Conservation (phyloP, 2,888 invertebrate species). For the Autographa pulchrina region DNA sequence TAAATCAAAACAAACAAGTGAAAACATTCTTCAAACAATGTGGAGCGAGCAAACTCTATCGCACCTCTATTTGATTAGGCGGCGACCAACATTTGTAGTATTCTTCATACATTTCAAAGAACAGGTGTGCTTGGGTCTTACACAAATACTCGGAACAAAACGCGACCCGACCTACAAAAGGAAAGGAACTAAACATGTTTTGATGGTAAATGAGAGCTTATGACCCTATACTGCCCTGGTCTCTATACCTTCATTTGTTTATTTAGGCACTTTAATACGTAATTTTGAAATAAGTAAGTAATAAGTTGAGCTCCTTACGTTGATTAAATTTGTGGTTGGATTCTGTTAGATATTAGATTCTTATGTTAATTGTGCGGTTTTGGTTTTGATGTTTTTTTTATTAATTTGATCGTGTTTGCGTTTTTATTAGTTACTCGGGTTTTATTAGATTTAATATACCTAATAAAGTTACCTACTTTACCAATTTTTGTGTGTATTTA, state of each 20-base stretch:
- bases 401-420: not conserved
- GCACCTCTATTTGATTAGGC: conserved; percentile 55
- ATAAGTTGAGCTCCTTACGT: conserved; percentile 47
- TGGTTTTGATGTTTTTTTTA: conserved; percentile 1
- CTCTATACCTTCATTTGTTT: conserved; percentile 49
- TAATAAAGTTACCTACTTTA: not conserved
- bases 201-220: conserved; percentile 64
- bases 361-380: not conserved
- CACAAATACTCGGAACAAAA: conserved; percentile 68
- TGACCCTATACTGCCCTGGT: conserved; percentile 55
- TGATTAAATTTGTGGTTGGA: conserved; percentile 24
- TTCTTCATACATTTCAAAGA: conserved; percentile 65
- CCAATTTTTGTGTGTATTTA: not conserved
- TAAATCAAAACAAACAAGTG: conserved; percentile 42
- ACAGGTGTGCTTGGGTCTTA: conserved; percentile 68
- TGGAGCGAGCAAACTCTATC: conserved; percentile 51
- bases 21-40: conserved; percentile 39
- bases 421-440: not conserved
- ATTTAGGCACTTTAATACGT: conserved; percentile 54
- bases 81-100: conserved; percentile 63
- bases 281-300: conserved; percentile 45
- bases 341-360: conserved; percentile 6
- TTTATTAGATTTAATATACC: not conserved
- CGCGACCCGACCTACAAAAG: conserved; percentile 55
- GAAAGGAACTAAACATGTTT: conserved; percentile 61